These are phyloP conservation scores for Coenobita brevimanus DNA, from an alignment of 1,140 invertebrate genomes.

Conservation along the genomic window DNA sequence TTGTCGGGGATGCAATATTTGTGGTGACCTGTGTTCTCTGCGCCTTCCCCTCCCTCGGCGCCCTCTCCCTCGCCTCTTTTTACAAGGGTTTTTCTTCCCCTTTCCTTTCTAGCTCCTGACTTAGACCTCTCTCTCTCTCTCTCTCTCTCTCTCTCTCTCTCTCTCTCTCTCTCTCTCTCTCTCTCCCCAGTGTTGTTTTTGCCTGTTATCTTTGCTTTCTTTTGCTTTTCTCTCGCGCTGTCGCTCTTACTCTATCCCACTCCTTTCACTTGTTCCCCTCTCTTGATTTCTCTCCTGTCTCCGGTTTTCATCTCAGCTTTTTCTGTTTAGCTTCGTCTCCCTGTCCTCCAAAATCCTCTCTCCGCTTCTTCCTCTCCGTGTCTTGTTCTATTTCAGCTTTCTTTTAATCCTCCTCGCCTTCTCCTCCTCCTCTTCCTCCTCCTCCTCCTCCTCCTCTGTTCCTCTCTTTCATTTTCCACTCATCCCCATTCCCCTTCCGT, in stretches of 20 bases:
- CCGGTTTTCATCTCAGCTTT: background rate
- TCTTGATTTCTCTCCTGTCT: background rate
- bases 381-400: background rate
- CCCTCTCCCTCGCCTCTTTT: background rate
- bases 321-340: slow-evolving; percentile 38
- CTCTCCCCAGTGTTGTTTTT: background rate
- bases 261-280: background rate
- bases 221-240: slow-evolving; percentile 43
- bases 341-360: slow-evolving; percentile 25
- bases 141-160: background rate
- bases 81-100: slow-evolving; percentile 39
- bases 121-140: slow-evolving; percentile 55
- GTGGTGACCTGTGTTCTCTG: background rate
- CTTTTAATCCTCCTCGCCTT: background rate
- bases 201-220: no score
- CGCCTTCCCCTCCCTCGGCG: background rate
- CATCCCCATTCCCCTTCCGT: slow-evolving; percentile 28
- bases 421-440: slow-evolving; percentile 16
- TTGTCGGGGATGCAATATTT: background rate
- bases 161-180: background rate
- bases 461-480: slow-evolving; percentile 31
- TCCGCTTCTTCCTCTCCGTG: background rate
- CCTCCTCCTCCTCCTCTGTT: background rate
- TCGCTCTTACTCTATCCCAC: slow-evolving; percentile 40
- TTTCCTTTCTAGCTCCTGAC: no score